Evolutionary conservation across 2,888 invertebrate species (phyloP).

Genomic region (Pherbina coryleti): DNA sequence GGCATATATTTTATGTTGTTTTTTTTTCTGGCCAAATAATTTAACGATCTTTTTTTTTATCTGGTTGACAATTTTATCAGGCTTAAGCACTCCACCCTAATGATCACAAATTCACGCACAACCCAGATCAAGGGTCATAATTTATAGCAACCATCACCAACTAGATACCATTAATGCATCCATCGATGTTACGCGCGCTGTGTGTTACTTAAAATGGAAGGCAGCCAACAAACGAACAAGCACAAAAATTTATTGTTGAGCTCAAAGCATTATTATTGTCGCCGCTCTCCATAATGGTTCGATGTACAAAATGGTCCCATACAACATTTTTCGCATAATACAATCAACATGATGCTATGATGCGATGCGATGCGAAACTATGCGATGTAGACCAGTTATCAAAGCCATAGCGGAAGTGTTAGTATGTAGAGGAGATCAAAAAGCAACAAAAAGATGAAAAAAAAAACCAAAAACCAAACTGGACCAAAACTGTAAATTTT

Average conservation of each 20-base stretch:
- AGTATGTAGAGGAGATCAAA: neutral
- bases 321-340: neutral
- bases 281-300: neutral
- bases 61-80: too few species aligned
- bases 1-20: neutral
- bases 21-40: too few species aligned
- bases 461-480: neutral
- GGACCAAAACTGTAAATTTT: neutral
- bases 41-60: too few species aligned
- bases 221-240: constrained; percentile 2
- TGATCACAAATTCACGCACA: neutral
- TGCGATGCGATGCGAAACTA: neutral
- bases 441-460: neutral
- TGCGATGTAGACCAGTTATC: neutral
- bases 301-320: constrained; percentile 20
- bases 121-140: constrained; percentile 20
- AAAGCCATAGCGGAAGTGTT: constrained; percentile 3
- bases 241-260: constrained; percentile 28
- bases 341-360: neutral
- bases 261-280: constrained; percentile 14
- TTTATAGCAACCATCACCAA: neutral
- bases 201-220: constrained; percentile 17
- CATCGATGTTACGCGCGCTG: constrained; percentile 1
- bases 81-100: too few species aligned
- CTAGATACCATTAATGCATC: neutral